Evolutionary conservation across 2,113 vertebrate species (phyloP), one percentile per base, ranked within the genome.

Genomic region (Chitala chitala): DNA sequence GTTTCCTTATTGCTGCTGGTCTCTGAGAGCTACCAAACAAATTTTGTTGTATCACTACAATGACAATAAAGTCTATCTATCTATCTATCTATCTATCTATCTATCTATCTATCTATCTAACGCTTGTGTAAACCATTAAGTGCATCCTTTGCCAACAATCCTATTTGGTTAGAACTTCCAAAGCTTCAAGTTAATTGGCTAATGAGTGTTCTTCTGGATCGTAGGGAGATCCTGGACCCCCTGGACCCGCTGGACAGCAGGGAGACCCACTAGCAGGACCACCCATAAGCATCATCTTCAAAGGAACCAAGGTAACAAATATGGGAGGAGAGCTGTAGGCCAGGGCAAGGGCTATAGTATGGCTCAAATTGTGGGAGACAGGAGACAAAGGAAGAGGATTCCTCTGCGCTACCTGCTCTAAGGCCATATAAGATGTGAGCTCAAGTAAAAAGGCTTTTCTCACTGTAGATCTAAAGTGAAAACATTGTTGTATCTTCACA

Each of bases 241-340:
- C 70, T 15, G 70, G 70, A 17, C 70, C 53, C 12, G 20, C 33
- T n/a, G 69, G 69, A 22, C 15, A 40, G 70, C 70, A 71, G 22
- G 70, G 51, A 15, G 48, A 70, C 31, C 33, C 44, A 26, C 20
- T 55, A 38, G 24, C 58, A 17, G 31, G 20, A 9, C 8, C 54
- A 44, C 70, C 53, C 17, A 33, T n/a, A 3, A 58, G 20, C 12
- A 26, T 24, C 22, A 44, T 44, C 54, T 72, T 72, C 70, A 72
- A 72, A 72, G 70, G 70, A 58, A 8, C 53, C 6, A 72, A 56
- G 70, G 70, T 72, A 72, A 72, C 36, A 13, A 24, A 24, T 20
- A 40, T 17, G 7, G 8, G 3, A n/a, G n/a, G 13, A 40, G 3
- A 44, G 33, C 33, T 69, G 24, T 48, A 29, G 8, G 22, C 24